Percentiles rank a stretch among this genome's conserved stretches.
phyloP scores from a whole-genome alignment of 2,888 invertebrate species.

The Dolichopus griseipennis region DNA sequence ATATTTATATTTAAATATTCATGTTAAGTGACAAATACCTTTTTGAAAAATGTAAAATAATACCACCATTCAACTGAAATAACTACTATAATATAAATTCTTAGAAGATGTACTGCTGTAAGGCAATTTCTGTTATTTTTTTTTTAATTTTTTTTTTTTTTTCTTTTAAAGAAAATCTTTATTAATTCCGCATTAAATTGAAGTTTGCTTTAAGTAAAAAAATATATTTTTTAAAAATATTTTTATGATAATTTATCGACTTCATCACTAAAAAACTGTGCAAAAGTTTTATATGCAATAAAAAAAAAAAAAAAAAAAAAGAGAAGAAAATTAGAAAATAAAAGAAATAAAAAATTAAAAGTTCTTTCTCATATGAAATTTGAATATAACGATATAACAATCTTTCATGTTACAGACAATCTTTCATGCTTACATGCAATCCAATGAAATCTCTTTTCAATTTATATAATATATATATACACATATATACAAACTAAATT shows the following conservation, averaged over 20 bases:
- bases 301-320: neutral
- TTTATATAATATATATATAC: too few species aligned
- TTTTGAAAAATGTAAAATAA: neutral
- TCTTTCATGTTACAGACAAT: neutral
- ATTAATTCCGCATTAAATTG: slow-evolving; percentile 4
- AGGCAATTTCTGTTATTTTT: neutral
- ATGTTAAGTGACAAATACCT: neutral
- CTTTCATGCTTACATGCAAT: neutral
- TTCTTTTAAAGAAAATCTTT: neutral
- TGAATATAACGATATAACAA: neutral
- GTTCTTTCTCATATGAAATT: too few species aligned
- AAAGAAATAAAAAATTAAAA: too few species aligned
- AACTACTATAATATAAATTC: slow-evolving; percentile 4
- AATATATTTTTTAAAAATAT: neutral
- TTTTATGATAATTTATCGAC: slow-evolving; percentile 6
- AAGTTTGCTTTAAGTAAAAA: neutral
- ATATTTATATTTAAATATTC: neutral
- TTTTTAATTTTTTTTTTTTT: neutral
- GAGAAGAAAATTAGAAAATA: too few species aligned
- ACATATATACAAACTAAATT: too few species aligned
- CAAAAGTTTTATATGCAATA: neutral
- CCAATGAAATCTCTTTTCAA: too few species aligned
- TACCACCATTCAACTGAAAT: slow-evolving; percentile 2
- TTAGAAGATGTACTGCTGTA: slow-evolving; percentile 1
- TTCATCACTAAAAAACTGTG: neutral